Conservation (phyloP, 1,140 invertebrate genomes). For the Drosophila lowei region DNA sequence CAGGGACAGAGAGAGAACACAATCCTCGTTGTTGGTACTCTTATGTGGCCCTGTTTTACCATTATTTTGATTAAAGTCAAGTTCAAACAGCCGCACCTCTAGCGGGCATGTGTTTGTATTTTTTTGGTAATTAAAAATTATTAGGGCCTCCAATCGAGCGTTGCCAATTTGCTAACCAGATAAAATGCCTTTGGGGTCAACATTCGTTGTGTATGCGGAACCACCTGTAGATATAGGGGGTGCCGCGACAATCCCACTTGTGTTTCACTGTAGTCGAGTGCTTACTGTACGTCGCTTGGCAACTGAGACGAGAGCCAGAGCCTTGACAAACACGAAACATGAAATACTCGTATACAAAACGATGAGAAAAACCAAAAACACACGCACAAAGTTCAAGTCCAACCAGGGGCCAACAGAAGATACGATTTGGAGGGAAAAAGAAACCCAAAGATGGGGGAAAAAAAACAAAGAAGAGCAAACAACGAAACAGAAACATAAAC, state of each 20-base stretch:
- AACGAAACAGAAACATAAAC: slow-evolving; percentile 4
- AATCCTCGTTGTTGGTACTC: slow-evolving; percentile 5
- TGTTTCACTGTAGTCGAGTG: slow-evolving; percentile 11
- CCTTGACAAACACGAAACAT: slow-evolving; percentile 43
- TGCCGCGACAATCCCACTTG: slow-evolving; percentile 22
- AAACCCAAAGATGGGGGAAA: not conserved
- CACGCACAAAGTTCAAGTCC: slow-evolving; percentile 71
- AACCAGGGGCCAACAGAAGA: slow-evolving; percentile 37
- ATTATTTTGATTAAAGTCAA: slow-evolving; percentile 64
- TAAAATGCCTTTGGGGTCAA: slow-evolving; percentile 44
- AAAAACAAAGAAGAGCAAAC: slow-evolving; percentile 9
- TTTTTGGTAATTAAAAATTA: slow-evolving; percentile 63
- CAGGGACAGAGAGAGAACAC: slow-evolving; percentile 27
- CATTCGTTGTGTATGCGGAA: slow-evolving; percentile 8
- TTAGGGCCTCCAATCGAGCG: slow-evolving; percentile 56
- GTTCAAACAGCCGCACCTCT: slow-evolving; percentile 72
- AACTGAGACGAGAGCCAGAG: slow-evolving; percentile 11
- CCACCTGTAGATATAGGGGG: slow-evolving; percentile 32
- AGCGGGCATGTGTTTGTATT: slow-evolving; percentile 13
- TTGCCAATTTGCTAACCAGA: slow-evolving; percentile 60
- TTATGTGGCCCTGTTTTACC: slow-evolving; percentile 3
- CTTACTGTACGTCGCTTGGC: slow-evolving; percentile 14
- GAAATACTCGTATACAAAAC: slow-evolving; percentile 31
- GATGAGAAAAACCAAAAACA: slow-evolving; percentile 36
- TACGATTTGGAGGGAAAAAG: slow-evolving; percentile 12